phyloP scores from a whole-genome alignment of 2,888 invertebrate species.

The Callosobruchus maculatus region DNA sequence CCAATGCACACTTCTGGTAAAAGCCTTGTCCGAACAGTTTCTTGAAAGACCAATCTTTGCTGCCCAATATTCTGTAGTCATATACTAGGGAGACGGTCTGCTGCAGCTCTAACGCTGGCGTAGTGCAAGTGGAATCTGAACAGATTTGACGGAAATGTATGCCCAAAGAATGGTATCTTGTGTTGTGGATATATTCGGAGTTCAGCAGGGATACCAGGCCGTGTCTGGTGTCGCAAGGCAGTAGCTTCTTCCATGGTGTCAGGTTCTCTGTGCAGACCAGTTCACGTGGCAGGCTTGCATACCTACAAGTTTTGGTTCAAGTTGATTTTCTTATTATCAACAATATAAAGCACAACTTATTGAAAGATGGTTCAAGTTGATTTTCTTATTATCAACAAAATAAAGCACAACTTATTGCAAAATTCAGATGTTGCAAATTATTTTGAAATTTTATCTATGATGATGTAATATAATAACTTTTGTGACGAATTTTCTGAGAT shows the following conservation, averaged over 20 bases:
- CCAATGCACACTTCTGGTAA: constrained; percentile 76
- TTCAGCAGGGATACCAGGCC: constrained; percentile 87
- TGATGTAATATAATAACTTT: too few species aligned
- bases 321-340: too few species aligned
- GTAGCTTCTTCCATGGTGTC: constrained; percentile 95
- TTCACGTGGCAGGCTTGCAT: constrained; percentile 91
- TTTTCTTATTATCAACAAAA: too few species aligned
- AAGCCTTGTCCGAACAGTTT: constrained; percentile 85
- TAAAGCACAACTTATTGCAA: too few species aligned
- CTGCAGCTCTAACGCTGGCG: constrained; percentile 72
- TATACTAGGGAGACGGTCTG: constrained; percentile 87
- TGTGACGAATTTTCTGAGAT: too few species aligned
- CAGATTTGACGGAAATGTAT: constrained; percentile 82
- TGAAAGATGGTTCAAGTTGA: too few species aligned
- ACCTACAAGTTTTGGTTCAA: constrained; percentile 48
- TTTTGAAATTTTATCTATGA: too few species aligned
- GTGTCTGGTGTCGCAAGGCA: constrained; percentile 89
- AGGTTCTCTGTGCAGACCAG: constrained; percentile 98
- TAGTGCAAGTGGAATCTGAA: constrained; percentile 49
- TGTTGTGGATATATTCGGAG: constrained; percentile 87
- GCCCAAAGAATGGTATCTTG: constrained; percentile 88
- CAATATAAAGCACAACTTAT: too few species aligned
- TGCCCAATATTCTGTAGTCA: constrained; percentile 66
- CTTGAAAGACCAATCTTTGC: constrained; percentile 79
- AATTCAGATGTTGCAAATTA: too few species aligned